Percentiles rank a stretch among this genome's conserved stretches.
Conservation (phyloP, 1,140 invertebrate species). For the Oppia nitens region DNA sequence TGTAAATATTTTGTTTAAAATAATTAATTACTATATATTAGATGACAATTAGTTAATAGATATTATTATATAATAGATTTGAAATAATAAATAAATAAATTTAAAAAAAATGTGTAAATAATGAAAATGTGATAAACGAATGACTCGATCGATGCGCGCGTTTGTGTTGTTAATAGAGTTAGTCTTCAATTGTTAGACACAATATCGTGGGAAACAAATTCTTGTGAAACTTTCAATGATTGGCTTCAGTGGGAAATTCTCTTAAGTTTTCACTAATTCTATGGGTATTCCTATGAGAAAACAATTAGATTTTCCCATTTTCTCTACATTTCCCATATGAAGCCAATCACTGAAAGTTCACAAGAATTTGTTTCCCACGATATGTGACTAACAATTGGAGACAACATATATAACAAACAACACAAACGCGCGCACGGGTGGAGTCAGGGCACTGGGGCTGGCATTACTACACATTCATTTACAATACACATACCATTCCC, state of each 20-base stretch:
- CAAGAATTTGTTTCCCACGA: background rate
- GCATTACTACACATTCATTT: too few relatives aligned
- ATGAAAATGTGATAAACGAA: too few relatives aligned
- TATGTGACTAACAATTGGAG: too few relatives aligned
- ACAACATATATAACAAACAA: background rate
- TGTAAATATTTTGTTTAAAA: too few relatives aligned
- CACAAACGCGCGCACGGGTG: background rate
- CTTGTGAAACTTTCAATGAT: background rate
- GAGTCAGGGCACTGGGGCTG: background rate
- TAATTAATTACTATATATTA: too few relatives aligned
- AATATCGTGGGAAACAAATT: background rate
- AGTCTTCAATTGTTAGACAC: too few relatives aligned
- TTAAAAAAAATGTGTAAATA: too few relatives aligned
- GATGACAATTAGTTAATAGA: too few relatives aligned
- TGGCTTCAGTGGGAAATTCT: background rate
- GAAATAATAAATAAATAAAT: too few relatives aligned
- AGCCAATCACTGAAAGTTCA: background rate
- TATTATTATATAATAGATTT: too few relatives aligned
- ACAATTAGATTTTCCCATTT: background rate
- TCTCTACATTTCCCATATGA: too few relatives aligned
- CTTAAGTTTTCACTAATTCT: background rate
- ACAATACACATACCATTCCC: too few relatives aligned
- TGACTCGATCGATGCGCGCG: background rate
- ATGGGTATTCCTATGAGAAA: background rate
- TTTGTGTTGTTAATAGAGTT: background rate